Evolutionary conservation across 2,797 vertebrate genomes (phyloP).

Genomic region (Monodelphis domestica): DNA sequence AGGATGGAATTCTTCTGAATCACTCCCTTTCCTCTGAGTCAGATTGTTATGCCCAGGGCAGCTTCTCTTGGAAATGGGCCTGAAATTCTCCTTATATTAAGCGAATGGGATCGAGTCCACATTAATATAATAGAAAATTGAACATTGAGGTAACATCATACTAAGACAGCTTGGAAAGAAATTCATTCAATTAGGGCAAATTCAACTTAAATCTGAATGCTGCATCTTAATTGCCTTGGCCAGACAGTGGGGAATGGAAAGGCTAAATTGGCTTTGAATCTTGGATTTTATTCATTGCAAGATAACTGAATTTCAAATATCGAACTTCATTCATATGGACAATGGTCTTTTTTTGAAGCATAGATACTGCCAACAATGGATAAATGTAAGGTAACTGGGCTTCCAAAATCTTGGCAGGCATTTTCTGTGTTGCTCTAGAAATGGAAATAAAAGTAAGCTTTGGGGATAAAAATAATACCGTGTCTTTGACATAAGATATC

Average conservation of each 20-base stretch:
- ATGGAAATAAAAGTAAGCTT: background rate
- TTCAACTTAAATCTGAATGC: constrained; percentile 50
- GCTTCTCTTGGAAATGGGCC: constrained; percentile 5
- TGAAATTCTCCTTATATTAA: background rate
- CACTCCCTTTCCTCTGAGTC: background rate
- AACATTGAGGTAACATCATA: background rate
- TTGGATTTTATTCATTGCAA: constrained; percentile 63
- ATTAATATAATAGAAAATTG: background rate
- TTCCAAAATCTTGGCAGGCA: constrained; percentile 17
- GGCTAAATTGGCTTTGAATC: constrained; percentile 59
- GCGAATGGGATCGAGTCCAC: background rate
- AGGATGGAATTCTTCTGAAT: background rate
- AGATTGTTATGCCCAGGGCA: background rate
- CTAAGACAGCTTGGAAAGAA: constrained; percentile 40
- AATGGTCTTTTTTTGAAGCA: constrained; percentile 64
- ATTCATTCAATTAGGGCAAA: constrained; percentile 32
- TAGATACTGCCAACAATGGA: constrained; percentile 57
- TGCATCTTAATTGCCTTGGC: constrained; percentile 45
- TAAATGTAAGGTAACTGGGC: constrained; percentile 54
- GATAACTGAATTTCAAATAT: constrained; percentile 72
- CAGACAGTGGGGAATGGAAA: constrained; percentile 50
- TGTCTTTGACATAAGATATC: rapidly evolving
- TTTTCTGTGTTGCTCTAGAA: constrained; percentile 45
- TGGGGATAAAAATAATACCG: background rate
- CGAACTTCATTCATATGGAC: constrained; percentile 59